Conservation (phyloP, 2,888 invertebrate genomes). For the Pachymerium ferrugineum region DNA sequence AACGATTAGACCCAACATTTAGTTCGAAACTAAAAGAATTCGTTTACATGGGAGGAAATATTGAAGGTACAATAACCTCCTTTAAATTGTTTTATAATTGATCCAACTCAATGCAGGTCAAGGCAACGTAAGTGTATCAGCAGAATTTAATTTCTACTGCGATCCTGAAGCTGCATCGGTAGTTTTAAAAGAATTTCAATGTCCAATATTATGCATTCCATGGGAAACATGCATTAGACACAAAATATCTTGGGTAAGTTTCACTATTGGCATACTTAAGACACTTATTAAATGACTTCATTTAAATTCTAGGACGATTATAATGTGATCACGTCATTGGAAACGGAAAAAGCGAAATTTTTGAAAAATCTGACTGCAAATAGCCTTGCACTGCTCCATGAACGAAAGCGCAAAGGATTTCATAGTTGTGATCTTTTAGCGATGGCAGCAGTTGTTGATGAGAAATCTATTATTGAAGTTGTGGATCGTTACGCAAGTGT, state of each 20-base stretch:
- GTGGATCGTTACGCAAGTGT: constrained; percentile 52
- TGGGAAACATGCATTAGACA: constrained; percentile 30
- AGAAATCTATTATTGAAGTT: not conserved
- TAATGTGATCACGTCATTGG: not conserved
- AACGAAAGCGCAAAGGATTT: not conserved
- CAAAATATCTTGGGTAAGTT: constrained; percentile 3
- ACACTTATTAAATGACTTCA: too few relatives aligned
- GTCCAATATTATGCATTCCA: constrained; percentile 11
- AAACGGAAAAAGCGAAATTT: not conserved
- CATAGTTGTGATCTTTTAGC: constrained; percentile 18
- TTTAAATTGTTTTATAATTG: not conserved
- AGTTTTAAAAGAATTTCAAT: constrained; percentile 31
- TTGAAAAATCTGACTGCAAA: not conserved
- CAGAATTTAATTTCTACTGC: constrained; percentile 34
- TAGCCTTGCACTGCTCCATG: not conserved
- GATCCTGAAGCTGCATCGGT: constrained; percentile 33
- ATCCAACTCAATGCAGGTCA: too few relatives aligned
- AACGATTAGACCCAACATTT: constrained; percentile 47
- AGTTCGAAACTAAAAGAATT: constrained; percentile 37
- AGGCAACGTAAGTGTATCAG: constrained; percentile 29
- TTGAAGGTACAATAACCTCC: constrained; percentile 38
- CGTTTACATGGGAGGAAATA: constrained; percentile 39
- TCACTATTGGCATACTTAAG: too few relatives aligned
- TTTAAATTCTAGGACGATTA: not conserved
- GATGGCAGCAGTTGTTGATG: not conserved